Evolutionary conservation across 64 coral and sea anemone species (phyloP).

Genomic region (Porites australiensis): DNA sequence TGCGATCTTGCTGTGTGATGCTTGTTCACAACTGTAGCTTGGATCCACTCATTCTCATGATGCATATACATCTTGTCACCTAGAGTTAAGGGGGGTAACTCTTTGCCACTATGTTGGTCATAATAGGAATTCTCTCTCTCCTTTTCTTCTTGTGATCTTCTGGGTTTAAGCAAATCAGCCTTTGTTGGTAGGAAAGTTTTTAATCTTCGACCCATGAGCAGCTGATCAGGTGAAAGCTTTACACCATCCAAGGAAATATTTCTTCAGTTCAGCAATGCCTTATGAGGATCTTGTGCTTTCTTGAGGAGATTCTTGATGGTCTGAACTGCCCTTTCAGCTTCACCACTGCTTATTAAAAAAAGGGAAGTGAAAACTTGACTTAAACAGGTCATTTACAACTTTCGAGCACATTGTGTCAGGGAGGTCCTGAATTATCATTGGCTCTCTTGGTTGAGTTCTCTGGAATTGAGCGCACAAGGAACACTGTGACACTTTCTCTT

Average conservation of each 20-base stretch:
- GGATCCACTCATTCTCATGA: constrained; percentile 49
- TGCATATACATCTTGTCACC: constrained; percentile 43
- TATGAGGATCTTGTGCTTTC: constrained; percentile 52
- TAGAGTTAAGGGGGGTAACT: constrained; percentile 37
- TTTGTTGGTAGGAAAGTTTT: constrained; percentile 60
- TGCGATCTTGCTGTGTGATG: constrained; percentile 70
- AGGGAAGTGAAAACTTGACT: constrained; percentile 69
- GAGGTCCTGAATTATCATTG: constrained; percentile 24
- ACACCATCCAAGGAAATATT: constrained; percentile 54
- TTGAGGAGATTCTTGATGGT: constrained; percentile 51
- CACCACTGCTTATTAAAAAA: constrained; percentile 76
- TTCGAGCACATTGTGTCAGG: constrained; percentile 53
- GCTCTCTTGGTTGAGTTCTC: constrained; percentile 27
- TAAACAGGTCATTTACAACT: constrained; percentile 54
- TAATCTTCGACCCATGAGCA: constrained; percentile 47
- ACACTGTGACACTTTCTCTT: constrained; percentile 38
- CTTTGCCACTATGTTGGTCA: not conserved
- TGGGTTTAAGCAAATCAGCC: no score
- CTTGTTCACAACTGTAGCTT: constrained; percentile 61
- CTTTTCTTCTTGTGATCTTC: no score
- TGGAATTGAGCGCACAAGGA: not conserved
- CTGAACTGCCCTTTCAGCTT: constrained; percentile 64
- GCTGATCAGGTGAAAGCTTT: constrained; percentile 44
- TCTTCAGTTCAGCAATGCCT: constrained; percentile 62
- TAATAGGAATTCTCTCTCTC: no score